Conservation (phyloP, 2,888 invertebrate genomes). For the Drosophila tripunctata region DNA sequence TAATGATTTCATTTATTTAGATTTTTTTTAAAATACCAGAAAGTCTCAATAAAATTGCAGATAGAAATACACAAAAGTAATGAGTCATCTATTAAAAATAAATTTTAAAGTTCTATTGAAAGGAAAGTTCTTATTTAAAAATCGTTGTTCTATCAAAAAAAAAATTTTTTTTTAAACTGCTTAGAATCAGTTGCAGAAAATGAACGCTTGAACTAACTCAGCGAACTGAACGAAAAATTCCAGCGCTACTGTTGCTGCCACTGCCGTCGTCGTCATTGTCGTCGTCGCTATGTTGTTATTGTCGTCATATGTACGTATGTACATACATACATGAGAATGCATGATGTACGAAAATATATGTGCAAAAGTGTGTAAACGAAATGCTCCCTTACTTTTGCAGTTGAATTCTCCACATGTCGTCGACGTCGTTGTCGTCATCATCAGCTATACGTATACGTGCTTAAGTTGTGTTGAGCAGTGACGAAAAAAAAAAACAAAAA, state of each 20-base stretch:
- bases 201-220: too few species aligned
- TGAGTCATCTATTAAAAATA: too few species aligned
- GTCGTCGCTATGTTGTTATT: constrained; percentile 27
- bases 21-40: too few species aligned
- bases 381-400: constrained; percentile 70
- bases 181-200: too few species aligned
- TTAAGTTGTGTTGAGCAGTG: constrained; percentile 68
- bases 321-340: not conserved
- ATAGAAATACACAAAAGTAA: too few species aligned
- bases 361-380: constrained; percentile 36
- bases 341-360: not conserved
- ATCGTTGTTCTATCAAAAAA: too few species aligned
- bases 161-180: too few species aligned
- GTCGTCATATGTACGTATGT: constrained; percentile 16
- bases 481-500: constrained; percentile 34
- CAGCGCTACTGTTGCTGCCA: not conserved
- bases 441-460: constrained; percentile 65
- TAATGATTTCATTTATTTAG: too few species aligned
- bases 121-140: too few species aligned
- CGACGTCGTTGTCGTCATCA: constrained; percentile 51
- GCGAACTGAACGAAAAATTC: too few species aligned
- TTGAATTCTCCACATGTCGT: constrained; percentile 69
- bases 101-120: too few species aligned
- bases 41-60: too few species aligned
- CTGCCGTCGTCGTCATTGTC: not conserved